These are phyloP conservation scores for Lepidochrysops patricia DNA, from an alignment of 2,888 invertebrate species.

Conservation along the genomic window DNA sequence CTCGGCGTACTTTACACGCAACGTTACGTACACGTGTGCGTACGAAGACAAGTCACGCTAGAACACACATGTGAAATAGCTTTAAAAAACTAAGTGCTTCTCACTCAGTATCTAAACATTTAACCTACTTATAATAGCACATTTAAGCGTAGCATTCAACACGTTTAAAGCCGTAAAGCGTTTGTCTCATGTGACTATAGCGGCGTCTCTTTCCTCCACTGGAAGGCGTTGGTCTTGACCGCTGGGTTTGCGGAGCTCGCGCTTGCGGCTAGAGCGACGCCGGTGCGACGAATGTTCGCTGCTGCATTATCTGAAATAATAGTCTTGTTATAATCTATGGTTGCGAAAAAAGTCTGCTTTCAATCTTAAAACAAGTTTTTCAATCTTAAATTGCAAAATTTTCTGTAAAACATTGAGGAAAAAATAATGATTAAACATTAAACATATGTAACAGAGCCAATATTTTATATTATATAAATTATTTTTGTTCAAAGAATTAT, in stretches of 20 bases:
- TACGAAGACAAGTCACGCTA: not conserved
- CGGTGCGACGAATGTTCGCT: conserved; percentile 76
- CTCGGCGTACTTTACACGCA: not conserved
- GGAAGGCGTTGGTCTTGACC: conserved; percentile 84
- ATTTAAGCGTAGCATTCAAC: conserved; percentile 1
- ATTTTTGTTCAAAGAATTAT: too few species aligned
- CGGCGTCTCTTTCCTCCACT: conserved; percentile 90
- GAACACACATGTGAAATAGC: not conserved
- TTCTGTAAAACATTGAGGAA: too few species aligned
- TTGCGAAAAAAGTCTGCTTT: too few species aligned
- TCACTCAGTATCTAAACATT: not conserved
- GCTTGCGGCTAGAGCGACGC: conserved; percentile 68
- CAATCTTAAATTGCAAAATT: too few species aligned
- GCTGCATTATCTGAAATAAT: conserved; percentile 68
- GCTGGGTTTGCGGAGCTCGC: conserved; percentile 75
- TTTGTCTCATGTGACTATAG: conserved; percentile 47
- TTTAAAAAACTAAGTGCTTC: not conserved
- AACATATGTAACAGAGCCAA: too few species aligned
- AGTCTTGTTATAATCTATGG: too few species aligned
- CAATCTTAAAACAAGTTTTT: too few species aligned
- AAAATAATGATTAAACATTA: too few species aligned
- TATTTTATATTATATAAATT: too few species aligned
- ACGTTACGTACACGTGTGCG: not conserved
- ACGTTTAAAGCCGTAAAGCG: not conserved
- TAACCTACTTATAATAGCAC: not conserved